Evolutionary conservation across 2,797 vertebrate species (phyloP), one percentile per base, ranked within the genome.

Genomic region (Helarctos malayanus): DNA sequence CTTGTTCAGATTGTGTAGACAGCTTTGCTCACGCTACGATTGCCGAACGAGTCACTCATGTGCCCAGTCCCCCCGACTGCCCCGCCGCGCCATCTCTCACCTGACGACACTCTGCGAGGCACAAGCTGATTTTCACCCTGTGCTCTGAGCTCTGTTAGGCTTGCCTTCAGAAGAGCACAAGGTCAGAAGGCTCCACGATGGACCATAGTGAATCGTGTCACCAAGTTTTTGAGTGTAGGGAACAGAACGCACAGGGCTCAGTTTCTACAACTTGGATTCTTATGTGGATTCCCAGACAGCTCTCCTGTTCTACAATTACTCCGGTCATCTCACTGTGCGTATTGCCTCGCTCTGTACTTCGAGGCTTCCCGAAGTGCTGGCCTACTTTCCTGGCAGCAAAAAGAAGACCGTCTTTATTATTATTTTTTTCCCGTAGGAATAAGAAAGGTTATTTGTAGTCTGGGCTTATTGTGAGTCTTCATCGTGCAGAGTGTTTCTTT

Each of bases 351-450:
- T 85, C 57, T 96, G 91, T 83, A 94, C 94, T 96, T 96, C 76
- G 95, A 52, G 93, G 49, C 94, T 84, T 11, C 84, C 35, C 96
- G 71, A 88, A 97, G 89, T 83, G 94, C 97, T 98, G 97, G 97
- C 97, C 97, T 98, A 89, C 94, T 97, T 98, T 97, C 97, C 96
- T 92, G 52, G 94, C 94, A 89, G 93, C 41, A 2, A 27, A 59
- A 56, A 52, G 81, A 69, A 95, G 95, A 90, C 82, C 61, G 93
- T 76, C 95, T 95, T 84, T 92, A 1, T 92, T 96, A 96, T 25
- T 29, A 19, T 95, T 25, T 38, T 56, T 56, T 25, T 25, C 91
- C 61, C 57, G 35, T 71, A 75, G 96, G 27, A 94, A 82, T 41
- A 52, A 97, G 96, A 96, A 65, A 69, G 90, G 35, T 95, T 95